Base-by-base conservation (phyloP, 2,888 invertebrate species). In the Dryobotodes eremita region DNA sequence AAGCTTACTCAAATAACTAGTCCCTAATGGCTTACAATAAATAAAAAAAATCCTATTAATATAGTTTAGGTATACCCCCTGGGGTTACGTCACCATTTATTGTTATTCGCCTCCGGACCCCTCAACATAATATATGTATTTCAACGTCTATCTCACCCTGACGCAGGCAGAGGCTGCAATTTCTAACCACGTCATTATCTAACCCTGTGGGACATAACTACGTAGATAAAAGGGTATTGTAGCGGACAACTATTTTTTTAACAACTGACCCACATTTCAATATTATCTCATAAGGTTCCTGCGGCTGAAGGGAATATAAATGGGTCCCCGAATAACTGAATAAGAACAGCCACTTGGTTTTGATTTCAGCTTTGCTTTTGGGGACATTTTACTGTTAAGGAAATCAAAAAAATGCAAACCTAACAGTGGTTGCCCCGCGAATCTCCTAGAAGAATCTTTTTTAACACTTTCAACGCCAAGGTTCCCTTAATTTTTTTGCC, bases 111-210 rank as follows among this genome's bases (percentile, higher is more conserved):
- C 31, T 50, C 7, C 68, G 50, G 64, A 69, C 84, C 61, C 55
- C 59, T 26, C 20, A 15, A 36, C 31, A 46, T 74, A 36, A 36
- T 36, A 36, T 2, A 36, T 36, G 31, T 36, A 59, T 74, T 57
- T 71, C 68, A 74, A 50, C 23, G 59, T 57, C 31, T 65, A 48
- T 26, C 13, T 53, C 50, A 23, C 8, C 23, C 20, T 75, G 69
- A 66, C 68, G 53, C 46, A 26, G 69, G 23, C 55, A 36, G 36
- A 36, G 53, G 80, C 48, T 69, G 74, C 77, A 71, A 84, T 84
- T 84, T 84, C 46, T 77, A 61, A 81, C 80, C 42, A 61, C 71
- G 61, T 65, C 71, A 69, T 84, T 77, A 75, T 65, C n/a, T 55
- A 46, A 46, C 69, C 76, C 71, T 53, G 68, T 62, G 77, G 61